A percentile compares a stretch with the other conserved stretches of the same genome.
Conservation (phyloP, 2,888 invertebrate species). For the Pseudolycoriella hygida region DNA sequence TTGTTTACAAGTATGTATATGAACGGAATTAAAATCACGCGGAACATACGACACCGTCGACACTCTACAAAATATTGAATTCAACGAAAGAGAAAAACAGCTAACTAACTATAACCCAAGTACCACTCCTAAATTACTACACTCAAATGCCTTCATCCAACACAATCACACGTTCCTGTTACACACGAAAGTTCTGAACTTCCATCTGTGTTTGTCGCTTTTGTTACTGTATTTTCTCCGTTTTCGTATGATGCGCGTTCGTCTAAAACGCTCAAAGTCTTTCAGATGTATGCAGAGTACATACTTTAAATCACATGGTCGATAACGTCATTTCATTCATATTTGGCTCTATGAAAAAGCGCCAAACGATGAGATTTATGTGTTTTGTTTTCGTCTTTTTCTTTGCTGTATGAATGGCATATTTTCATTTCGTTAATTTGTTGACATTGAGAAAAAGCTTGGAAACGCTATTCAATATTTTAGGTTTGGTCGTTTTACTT, state of each 20-base stretch:
- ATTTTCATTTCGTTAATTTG: no score
- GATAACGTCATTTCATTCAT: constrained; percentile 1
- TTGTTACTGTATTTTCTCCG: neutral
- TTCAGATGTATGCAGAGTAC: no score
- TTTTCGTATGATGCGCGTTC: no score
- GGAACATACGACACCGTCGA: neutral
- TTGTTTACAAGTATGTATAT: neutral
- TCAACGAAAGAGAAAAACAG: neutral
- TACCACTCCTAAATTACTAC: constrained; percentile 1
- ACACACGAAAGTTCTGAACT: neutral
- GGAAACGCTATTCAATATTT: no score
- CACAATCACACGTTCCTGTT: neutral
- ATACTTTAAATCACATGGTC: neutral
- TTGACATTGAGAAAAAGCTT: no score
- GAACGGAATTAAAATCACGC: neutral
- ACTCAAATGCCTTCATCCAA: neutral
- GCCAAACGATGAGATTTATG: neutral
- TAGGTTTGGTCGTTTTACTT: no score
- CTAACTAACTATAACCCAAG: neutral
- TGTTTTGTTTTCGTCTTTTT: neutral
- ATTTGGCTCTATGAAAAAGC: neutral
- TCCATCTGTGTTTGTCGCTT: neutral
- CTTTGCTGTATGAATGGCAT: no score
- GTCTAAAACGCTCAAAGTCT: no score
- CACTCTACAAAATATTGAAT: neutral